Evolutionary conservation across 2,113 vertebrate species (phyloP).

Genomic region (Ellobius talpinus): DNA sequence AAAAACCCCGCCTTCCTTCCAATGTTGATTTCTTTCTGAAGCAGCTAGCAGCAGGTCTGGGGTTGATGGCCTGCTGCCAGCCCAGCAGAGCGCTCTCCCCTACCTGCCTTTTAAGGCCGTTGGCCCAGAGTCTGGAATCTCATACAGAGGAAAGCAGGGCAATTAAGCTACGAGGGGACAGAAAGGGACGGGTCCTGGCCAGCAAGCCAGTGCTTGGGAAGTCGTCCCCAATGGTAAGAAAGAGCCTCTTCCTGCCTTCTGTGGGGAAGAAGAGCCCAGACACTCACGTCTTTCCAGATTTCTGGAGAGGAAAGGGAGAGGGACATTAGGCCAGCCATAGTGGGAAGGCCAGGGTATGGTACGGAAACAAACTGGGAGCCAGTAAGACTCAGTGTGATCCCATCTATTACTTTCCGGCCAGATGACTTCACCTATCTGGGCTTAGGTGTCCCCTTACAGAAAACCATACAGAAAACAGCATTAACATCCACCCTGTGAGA

Average conservation of each 20-base stretch:
- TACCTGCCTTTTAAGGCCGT: constrained; percentile 86
- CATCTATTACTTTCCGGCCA: background rate
- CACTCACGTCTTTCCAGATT: background rate
- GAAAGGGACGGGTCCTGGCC: constrained; percentile 67
- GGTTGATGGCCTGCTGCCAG: constrained; percentile 80
- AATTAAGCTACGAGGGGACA: constrained; percentile 82
- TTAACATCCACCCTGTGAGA: background rate
- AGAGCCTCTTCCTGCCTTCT: constrained; percentile 36
- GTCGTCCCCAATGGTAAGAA: background rate
- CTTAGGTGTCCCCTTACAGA: background rate
- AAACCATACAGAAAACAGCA: constrained; percentile 18
- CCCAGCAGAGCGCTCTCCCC: constrained; percentile 80
- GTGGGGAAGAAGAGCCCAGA: constrained; percentile 1
- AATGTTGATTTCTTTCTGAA: constrained; percentile 82
- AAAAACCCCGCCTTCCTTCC: constrained; percentile 73
- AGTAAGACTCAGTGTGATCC: background rate
- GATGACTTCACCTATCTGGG: constrained; percentile 7
- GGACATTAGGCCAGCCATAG: background rate
- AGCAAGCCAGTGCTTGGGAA: background rate
- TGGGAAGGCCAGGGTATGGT: background rate
- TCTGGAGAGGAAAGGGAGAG: background rate
- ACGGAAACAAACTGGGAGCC: background rate
- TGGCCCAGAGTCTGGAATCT: constrained; percentile 87
- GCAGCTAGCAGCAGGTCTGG: constrained; percentile 77
- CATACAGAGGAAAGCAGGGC: constrained; percentile 86